Conservation (phyloP, 2,888 invertebrate species). For the Drosophila fulvimacula region DNA sequence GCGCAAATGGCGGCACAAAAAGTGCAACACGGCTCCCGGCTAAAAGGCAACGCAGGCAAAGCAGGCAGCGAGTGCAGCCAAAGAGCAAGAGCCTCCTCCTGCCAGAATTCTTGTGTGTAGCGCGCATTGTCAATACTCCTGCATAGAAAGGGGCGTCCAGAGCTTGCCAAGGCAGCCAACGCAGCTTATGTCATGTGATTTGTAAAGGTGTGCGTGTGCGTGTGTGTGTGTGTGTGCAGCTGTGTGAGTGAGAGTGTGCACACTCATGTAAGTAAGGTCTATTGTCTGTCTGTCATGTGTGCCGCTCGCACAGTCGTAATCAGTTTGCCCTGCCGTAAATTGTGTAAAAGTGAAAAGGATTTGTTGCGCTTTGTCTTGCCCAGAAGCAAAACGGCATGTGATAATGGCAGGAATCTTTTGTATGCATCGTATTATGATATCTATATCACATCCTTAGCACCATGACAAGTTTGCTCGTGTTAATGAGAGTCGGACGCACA, state of each 20-base stretch:
- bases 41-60: conserved; percentile 35
- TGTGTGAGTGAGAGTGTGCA: conserved; percentile 11
- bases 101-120: conserved; percentile 36
- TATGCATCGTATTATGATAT: not conserved
- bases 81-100: conserved; percentile 41
- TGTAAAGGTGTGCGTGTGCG: conserved; percentile 2
- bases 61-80: conserved; percentile 35
- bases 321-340: conserved; percentile 55
- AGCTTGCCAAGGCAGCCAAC: conserved; percentile 22
- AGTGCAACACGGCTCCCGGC: conserved; percentile 64
- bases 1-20: conserved; percentile 66
- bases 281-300: conserved; percentile 47
- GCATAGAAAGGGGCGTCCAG: conserved; percentile 27
- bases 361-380: conserved; percentile 38
- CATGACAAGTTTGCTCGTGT: not conserved
- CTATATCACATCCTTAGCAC: not conserved
- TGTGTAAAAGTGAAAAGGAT: conserved; percentile 66
- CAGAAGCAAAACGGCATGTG: conserved; percentile 12
- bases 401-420: not conserved
- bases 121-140: conserved; percentile 65
- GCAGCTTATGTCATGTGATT: conserved; percentile 23
- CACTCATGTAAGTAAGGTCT: conserved; percentile 35
- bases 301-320: conserved; percentile 37
- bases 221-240: conserved; percentile 5
- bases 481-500: not conserved